phyloP scores from a whole-genome alignment of 2,113 vertebrate genomes.

The Grus americana region DNA sequence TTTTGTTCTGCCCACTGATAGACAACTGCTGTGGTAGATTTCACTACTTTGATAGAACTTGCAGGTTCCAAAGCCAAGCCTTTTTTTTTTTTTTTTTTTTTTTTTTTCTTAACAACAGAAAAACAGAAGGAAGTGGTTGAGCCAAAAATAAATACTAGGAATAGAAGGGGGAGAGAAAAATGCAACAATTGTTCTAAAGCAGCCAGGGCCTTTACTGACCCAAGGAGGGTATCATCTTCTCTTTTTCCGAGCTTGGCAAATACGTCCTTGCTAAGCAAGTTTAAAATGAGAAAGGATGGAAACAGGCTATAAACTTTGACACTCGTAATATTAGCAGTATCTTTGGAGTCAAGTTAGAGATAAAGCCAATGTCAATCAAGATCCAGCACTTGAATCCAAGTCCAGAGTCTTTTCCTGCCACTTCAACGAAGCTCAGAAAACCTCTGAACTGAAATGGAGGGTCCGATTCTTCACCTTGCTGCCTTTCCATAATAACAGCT shows the following conservation, averaged over 20 bases:
- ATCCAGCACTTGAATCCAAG: not conserved
- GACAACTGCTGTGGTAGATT: not conserved
- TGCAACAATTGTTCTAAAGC: not conserved
- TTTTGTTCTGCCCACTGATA: not conserved
- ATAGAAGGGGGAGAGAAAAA: not conserved
- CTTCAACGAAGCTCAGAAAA: not conserved
- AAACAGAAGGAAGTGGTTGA: constrained; percentile 3
- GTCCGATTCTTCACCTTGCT: not conserved
- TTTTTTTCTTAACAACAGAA: not conserved
- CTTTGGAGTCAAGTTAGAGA: not conserved
- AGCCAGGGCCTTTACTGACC: not conserved
- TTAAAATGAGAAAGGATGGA: not conserved
- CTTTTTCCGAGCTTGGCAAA: not conserved
- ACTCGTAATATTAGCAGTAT: not conserved
- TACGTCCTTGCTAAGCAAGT: not conserved
- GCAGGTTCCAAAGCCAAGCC: not conserved
- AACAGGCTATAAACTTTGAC: not conserved
- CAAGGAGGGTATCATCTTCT: constrained; percentile 3
- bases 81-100: not conserved
- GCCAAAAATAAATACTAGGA: constrained; percentile 1
- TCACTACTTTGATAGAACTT: not conserved
- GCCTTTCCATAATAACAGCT: not conserved
- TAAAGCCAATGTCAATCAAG: not conserved
- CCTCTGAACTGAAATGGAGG: not conserved
- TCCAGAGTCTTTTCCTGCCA: not conserved